These are phyloP conservation scores for Siniperca obscura DNA, from an alignment of 2,797 vertebrate genomes.

Conservation along the genomic window DNA sequence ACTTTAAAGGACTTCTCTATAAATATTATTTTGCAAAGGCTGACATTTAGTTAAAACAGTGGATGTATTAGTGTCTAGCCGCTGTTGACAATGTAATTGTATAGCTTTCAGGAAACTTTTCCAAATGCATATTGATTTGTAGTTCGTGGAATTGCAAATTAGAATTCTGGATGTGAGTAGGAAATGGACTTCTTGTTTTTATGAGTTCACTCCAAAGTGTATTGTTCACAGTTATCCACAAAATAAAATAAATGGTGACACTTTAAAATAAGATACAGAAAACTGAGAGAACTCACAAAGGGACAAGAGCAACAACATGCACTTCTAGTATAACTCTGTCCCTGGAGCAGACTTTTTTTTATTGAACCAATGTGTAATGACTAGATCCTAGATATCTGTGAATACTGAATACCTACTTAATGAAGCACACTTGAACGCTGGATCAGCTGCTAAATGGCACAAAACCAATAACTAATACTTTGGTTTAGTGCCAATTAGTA, in stretches of 20 bases:
- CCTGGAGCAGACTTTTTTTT: conserved; percentile 4
- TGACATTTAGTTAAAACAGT: conserved; percentile 53
- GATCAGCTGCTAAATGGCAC: conserved; percentile 25
- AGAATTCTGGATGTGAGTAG: conserved; percentile 26
- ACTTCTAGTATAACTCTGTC: neutral
- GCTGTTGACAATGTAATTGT: conserved; percentile 63
- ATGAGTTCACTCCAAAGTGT: conserved; percentile 29
- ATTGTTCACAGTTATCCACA: conserved; percentile 37
- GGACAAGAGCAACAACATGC: conserved; percentile 13
- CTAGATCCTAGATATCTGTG: conserved; percentile 17
- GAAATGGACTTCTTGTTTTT: conserved; percentile 33
- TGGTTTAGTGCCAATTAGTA: neutral
- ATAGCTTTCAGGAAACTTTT: conserved; percentile 54
- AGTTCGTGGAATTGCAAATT: conserved; percentile 42
- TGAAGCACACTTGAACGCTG: conserved; percentile 8
- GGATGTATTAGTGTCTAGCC: conserved; percentile 37
- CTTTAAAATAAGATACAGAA: conserved; percentile 1
- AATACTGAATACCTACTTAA: conserved; percentile 22
- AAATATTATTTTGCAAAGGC: conserved; percentile 48
- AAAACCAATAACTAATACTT: conserved; percentile 18
- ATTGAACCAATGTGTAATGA: conserved; percentile 28
- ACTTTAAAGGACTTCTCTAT: conserved; percentile 44
- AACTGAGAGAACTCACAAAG: neutral
- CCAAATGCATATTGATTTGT: conserved; percentile 51
- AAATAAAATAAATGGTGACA: conserved; percentile 39